Base-by-base conservation (phyloP, 1,140 invertebrate genomes). In the Leptinotarsa undecemlineata region DNA sequence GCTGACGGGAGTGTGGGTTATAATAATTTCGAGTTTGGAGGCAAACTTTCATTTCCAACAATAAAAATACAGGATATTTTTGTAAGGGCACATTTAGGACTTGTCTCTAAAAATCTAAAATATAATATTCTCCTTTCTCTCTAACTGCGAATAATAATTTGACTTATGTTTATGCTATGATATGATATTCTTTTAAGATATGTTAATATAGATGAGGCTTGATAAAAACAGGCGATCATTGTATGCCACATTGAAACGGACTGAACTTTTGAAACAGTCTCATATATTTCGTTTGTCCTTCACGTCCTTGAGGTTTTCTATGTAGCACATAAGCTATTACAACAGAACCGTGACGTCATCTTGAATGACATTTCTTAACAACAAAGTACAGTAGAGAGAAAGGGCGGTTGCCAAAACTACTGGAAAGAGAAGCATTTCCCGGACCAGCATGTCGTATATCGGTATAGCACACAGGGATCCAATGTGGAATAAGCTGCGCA, bases 321-420 rank as follows among this genome's bases (percentile, higher is more conserved):
- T 14, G 3, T 64, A 64, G 26, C n/a, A 47, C 33, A 48, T n/a
- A 47, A 69, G 26, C 26, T 26, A 69, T 81, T 83, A 84, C 60
- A 84, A 72, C 13, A 84, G 76, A 48, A 82, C 79, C 73, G 83
- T 83, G 67, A 82, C 83, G 73, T 84, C 83, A 72, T 84, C 83
- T 74, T 84, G 82, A 68, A 84, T 81, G 5, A 33, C 26, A 63
- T 77, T 80, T 19, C 76, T 76, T 2, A 81, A 78, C 48, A 84
- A 70, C 3, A 83, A 73, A 17, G 81, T 79, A 4, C 79, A 81
- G n/a, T 73, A 47, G 68, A 84, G 77, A 33, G 80, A 75, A 21
- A 83, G 67, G 2, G 73, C 73, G 23, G 82, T 72, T 4, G 82
- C 83, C n/a, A 82, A 76, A n/a, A 82, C 75, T 48, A 81, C 81